Conservation (phyloP, 2,797 vertebrate genomes). For the Coilia nasus region DNA sequence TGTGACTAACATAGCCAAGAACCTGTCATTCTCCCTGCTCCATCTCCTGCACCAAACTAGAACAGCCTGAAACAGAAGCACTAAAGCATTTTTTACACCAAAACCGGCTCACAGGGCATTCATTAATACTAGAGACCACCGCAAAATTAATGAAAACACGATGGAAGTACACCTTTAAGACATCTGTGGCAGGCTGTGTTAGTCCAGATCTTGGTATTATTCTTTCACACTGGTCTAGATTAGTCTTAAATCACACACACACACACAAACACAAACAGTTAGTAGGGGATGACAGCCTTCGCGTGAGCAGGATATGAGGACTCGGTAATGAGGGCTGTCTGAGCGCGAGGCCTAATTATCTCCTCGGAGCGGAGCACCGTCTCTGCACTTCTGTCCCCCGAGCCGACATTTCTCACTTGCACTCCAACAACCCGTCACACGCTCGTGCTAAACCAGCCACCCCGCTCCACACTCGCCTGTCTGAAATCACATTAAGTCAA, state of each 20-base stretch:
- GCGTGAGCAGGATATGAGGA: background rate
- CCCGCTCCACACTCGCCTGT: background rate
- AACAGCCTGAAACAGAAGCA: too few species aligned
- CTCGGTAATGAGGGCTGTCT: background rate
- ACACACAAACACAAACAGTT: background rate
- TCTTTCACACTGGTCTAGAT: background rate
- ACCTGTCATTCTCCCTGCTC: too few species aligned
- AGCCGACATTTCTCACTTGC: background rate
- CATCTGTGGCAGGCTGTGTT: background rate
- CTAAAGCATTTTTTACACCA: too few species aligned
- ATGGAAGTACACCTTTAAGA: too few species aligned
- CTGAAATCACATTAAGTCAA: conserved; percentile 8
- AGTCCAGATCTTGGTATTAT: background rate
- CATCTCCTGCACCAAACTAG: too few species aligned
- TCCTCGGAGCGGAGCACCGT: background rate
- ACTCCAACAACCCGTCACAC: background rate
- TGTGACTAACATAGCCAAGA: too few species aligned
- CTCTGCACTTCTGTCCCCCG: background rate
- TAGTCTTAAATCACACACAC: conserved; percentile 3
- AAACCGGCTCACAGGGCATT: too few species aligned
- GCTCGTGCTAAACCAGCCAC: background rate
- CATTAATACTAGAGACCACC: too few species aligned
- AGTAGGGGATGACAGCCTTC: background rate
- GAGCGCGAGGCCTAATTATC: background rate
- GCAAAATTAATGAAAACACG: too few species aligned